Evolutionary conservation across 2,888 invertebrate species (phyloP).

Genomic region (Erannis defoliaria): DNA sequence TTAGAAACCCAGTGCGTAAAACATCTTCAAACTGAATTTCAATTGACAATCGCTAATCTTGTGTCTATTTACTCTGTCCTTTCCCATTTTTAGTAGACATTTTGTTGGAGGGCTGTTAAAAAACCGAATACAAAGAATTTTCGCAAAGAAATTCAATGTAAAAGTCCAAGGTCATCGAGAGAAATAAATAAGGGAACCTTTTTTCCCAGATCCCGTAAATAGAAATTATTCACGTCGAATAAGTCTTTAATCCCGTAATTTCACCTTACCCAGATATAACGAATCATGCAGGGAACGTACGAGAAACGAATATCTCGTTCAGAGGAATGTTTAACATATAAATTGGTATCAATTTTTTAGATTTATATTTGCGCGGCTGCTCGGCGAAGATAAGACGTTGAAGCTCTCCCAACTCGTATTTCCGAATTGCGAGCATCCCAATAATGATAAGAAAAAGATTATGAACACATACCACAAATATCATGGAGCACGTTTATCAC

Average conservation of each 20-base stretch:
- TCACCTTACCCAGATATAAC: conserved; percentile 38
- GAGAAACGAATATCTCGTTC: conserved; percentile 74
- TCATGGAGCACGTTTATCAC: conserved; percentile 7
- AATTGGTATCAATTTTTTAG: conserved; percentile 81
- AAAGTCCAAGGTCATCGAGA: not conserved
- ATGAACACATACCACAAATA: conserved; percentile 24
- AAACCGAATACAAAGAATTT: not conserved
- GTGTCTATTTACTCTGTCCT: not conserved
- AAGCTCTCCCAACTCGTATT: conserved; percentile 66
- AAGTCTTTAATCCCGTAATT: conserved; percentile 34
- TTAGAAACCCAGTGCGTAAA: too few relatives aligned
- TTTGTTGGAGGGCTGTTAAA: not conserved
- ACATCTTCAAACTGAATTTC: too few relatives aligned
- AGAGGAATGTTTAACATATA: conserved; percentile 80
- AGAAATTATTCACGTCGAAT: conserved; percentile 29
- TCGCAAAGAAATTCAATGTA: not conserved
- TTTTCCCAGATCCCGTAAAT: conserved; percentile 19
- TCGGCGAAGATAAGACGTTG: conserved; percentile 66
- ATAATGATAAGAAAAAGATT: conserved; percentile 58
- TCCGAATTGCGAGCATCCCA: conserved; percentile 65
- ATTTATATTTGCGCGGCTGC: conserved; percentile 77
- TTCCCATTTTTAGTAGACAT: not conserved
- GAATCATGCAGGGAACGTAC: conserved; percentile 58
- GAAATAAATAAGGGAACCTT: conserved; percentile 11
- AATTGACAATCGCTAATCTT: not conserved